These are phyloP conservation scores for Antheraea mylitta DNA, from an alignment of 1,140 invertebrate genomes.

Conservation along the genomic window DNA sequence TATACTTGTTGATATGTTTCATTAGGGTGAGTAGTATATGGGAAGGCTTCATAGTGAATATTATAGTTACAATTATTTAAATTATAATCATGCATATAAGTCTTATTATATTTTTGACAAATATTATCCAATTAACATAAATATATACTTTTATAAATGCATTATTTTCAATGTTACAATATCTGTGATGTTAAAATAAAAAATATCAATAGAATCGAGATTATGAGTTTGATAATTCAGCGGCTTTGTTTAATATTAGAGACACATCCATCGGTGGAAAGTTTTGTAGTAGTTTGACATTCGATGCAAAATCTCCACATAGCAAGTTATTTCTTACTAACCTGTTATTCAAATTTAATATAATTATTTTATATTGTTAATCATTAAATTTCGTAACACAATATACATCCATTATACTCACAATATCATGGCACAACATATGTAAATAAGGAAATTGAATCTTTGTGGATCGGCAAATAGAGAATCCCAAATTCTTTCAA, in stretches of 20 bases:
- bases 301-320: conserved; percentile 92
- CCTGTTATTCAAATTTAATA: conserved; percentile 73
- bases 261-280: conserved; percentile 70
- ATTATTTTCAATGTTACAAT: not conserved
- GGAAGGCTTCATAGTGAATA: no score
- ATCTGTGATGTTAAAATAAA: no score
- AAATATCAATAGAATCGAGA: not conserved
- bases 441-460: conserved; percentile 93
- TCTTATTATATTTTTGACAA: no score
- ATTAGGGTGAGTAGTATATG: no score
- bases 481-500: conserved; percentile 97
- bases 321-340: conserved; percentile 90
- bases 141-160: not conserved
- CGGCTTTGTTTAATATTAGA: conserved; percentile 59
- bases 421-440: conserved; percentile 98
- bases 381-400: not conserved
- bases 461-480: conserved; percentile 93
- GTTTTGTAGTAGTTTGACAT: conserved; percentile 91
- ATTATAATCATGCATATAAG: no score
- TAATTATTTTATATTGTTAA: no score
- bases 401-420: conserved; percentile 79
- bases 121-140: no score
- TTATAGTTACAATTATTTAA: no score
- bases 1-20: no score
- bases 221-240: conserved; percentile 32